Base-by-base conservation (phyloP, 2,113 vertebrate genomes). In the Pseudopodoces humilis region DNA sequence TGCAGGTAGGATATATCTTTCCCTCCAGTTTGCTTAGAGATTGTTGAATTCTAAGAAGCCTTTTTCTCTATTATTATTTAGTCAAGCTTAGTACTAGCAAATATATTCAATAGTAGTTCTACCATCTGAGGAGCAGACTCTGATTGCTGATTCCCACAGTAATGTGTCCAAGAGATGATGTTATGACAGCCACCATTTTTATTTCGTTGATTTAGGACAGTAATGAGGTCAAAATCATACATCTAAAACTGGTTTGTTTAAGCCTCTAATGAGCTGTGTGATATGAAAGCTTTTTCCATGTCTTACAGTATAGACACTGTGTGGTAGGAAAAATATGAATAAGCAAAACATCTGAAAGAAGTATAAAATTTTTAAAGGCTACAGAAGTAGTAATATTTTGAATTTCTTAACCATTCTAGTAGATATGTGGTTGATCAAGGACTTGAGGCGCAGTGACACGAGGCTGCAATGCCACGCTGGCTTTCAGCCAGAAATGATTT, bases 201-300 rank as follows among this genome's bases (percentile, higher is more conserved):
- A 95, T 97, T 95, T 95, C 88, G 46, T 90, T 95, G 92, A 96
- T 83, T 94, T 82, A 97, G 93, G 90, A 95, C 28, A 82, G 60
- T 94, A 96, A 96, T 95, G 96, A 96, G 96, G 93, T 97, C 92
- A 94, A 90, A 97, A 96, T 96, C 94, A 85, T 94, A 92, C 64
- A 84, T 97, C 82, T 96, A 92, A 96, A 97, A 91, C 60, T 86
- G 95, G 81, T 93, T 97, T 86, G 91, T 96, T 97, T 94, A 94
- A 96, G 74, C 90, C 43, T 94, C 83, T 97, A 97, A 97, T 97
- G 96, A 96, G 87, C 82, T 95, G 85, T 97, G 64, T 95, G 91
- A 95, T 96, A 87, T 65, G 84, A 86, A 94, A 95, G 80, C 41
- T 95, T 96, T 94, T 86, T 93, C 94, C 92, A 70, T 81, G 77